Percentiles rank a stretch among this genome's conserved stretches.
phyloP scores from a whole-genome alignment of 2,888 invertebrate species.

The Apamea epomidion region DNA sequence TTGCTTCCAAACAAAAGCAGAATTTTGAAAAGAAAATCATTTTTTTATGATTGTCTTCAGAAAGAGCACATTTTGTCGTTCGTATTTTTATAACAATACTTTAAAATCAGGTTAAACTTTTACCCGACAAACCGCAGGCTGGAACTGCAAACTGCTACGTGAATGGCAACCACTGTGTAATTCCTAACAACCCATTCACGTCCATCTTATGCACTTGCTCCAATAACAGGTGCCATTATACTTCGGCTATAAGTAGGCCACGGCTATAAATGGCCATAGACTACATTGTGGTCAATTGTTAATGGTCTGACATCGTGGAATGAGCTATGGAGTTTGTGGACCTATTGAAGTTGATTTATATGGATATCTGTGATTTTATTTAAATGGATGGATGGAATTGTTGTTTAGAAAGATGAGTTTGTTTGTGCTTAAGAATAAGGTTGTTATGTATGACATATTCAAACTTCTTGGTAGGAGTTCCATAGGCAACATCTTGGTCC shows the following conservation, averaged over 20 bases:
- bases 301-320: constrained; percentile 18
- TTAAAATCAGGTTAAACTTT: constrained; percentile 15
- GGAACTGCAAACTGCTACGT: constrained; percentile 15
- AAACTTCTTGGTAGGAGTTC: neutral
- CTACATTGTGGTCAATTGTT: constrained; percentile 55
- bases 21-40: neutral
- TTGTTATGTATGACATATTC: neutral
- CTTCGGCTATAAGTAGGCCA: constrained; percentile 55
- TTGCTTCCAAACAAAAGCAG: neutral
- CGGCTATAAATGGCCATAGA: constrained; percentile 50
- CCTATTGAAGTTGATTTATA: constrained; percentile 19
- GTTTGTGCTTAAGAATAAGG: neutral
- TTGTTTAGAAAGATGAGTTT: neutral
- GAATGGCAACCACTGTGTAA: constrained; percentile 37
- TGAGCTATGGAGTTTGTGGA: constrained; percentile 9
- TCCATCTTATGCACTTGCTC: constrained; percentile 51
- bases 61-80: neutral
- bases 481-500: neutral
- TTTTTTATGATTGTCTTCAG: neutral
- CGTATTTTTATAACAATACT: neutral
- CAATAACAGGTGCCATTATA: constrained; percentile 62
- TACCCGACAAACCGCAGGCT: constrained; percentile 38
- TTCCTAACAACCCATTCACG: constrained; percentile 33
- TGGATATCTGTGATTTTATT: constrained; percentile 3
- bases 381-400: neutral